Evolutionary conservation across 2,113 vertebrate species (phyloP), one percentile per base, ranked within the genome.

Genomic region (Miniopterus natalensis): DNA sequence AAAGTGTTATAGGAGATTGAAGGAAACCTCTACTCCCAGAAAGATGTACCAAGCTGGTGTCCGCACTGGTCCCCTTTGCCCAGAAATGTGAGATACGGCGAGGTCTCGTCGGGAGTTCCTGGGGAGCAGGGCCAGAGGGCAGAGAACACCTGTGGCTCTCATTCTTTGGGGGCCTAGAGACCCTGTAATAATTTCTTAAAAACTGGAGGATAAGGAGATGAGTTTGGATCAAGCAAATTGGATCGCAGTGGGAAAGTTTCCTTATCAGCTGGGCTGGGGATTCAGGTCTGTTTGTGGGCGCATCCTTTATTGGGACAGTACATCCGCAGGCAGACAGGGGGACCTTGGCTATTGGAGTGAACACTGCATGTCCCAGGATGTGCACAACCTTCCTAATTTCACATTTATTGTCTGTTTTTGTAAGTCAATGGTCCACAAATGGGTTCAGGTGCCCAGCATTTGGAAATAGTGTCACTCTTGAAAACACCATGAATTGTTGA

Each of bases 1-100:
- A 87, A 73, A 81, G 84, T 40, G n/a, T 68, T 77, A 8, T 25
- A 20, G 77, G 55, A 65, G 23, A 73, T 55, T 80, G 57, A 94
- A 95, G 88, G 78, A 77, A 59, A 57, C 68, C 95, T 97, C 92
- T 96, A 0, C 78, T 45, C 40, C 57, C 36, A 14, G 79, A 75
- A 71, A 83, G 63, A n/a, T 47, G 65, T 8, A 5, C 27, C 14
- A 11, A 17, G 18, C 81, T 68, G 25, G 15, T 13, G 21, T n/a
- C 73, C 53, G 36, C n/a, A 53, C 29, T 40, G 55, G 59, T 27
- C 65, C 55, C 17, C 36, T 73, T 73, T 29, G 17, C n/a, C 45
- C n/a, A 47, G 65, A 92, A 18, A 25, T 3, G 23, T 55, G 36
- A 55, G 31, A 12, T 29, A 12, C 2, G 0, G 0, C 4, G n/a